Base-by-base conservation (phyloP, 2,797 vertebrate species). In the Sebastes kiyomatsui region DNA sequence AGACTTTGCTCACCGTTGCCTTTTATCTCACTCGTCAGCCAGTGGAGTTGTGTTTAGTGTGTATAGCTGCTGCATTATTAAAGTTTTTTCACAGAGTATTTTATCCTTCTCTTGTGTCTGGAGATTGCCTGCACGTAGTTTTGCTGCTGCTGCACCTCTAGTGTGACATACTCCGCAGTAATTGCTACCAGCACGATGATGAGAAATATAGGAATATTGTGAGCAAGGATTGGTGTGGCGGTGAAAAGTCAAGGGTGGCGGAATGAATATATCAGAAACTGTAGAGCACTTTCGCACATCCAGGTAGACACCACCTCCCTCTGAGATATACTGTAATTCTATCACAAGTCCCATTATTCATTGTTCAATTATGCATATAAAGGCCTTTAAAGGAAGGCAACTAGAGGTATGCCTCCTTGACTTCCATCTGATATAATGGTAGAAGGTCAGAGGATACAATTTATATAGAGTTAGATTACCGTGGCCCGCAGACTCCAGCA, bases 401-500 rank as follows among this genome's bases (percentile, higher is more conserved):
- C 58, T 20, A 25, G 62, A 82, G 22, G 46, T 75, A 62, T 56
- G 56, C 77, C 79, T 77, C 64, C 64, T 78, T 88, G 73, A 90
- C 78, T 80, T 84, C 58, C 59, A 83, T 81, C 80, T 88, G 70
- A 82, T 87, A 60, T 70, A 79, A 68, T 38, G 55, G 64, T 28
- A 67, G 76, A 87, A 87, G 83, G 79, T 81, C 84, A 80, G 64
- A 65, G 70, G 75, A 70, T 81, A 66, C 56, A 61, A 69, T 84
- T 86, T 75, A 80, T 86, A 79, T 56, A 67, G 69, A 76, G 78
- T 70, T 71, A 75, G 81, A 90, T 88, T 80, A 86, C 35, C 27
- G 22, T 80, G 68, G 23, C 56, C 59, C 1, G 58, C 75, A 83
- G 87, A 71, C 56, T 76, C 76, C 81, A 56, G 77, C 82, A 79